Conservation (phyloP, 2,888 invertebrate genomes). For the Pandemis corylana region DNA sequence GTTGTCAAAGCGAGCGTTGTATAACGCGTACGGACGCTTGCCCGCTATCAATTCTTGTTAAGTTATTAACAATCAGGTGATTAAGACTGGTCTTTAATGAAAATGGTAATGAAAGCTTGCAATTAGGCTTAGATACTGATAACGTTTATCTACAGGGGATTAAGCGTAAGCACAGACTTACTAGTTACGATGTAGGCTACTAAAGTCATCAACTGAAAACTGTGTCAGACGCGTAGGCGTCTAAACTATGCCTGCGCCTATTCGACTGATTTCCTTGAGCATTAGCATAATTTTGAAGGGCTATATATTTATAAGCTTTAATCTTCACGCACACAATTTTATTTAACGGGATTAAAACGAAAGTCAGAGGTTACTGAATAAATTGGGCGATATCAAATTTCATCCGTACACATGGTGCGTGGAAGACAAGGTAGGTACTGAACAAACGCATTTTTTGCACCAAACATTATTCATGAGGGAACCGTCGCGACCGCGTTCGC, state of each 20-base stretch:
- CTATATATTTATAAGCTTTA: not conserved
- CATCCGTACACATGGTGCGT: constrained; percentile 22
- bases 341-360: constrained; percentile 11
- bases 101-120: constrained; percentile 9
- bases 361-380: constrained; percentile 23
- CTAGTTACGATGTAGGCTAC: not conserved
- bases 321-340: not conserved
- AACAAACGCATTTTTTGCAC: constrained; percentile 26
- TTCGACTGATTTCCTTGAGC: not conserved
- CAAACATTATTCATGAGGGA: constrained; percentile 33
- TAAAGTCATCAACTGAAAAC: not conserved
- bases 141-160: constrained; percentile 7
- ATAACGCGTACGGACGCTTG: not conserved
- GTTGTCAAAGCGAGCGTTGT: not conserved
- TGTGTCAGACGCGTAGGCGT: constrained; percentile 19
- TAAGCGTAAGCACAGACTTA: not conserved
- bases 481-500: constrained; percentile 15
- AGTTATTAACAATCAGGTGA: constrained; percentile 12
- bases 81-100: constrained; percentile 6
- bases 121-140: constrained; percentile 13
- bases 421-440: constrained; percentile 3
- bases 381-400: constrained; percentile 33
- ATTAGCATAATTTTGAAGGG: constrained; percentile 18
- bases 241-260: not conserved
- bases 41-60: not conserved